Evolutionary conservation across 2,797 vertebrate genomes (phyloP).

Genomic region (Alfaro cultratus): DNA sequence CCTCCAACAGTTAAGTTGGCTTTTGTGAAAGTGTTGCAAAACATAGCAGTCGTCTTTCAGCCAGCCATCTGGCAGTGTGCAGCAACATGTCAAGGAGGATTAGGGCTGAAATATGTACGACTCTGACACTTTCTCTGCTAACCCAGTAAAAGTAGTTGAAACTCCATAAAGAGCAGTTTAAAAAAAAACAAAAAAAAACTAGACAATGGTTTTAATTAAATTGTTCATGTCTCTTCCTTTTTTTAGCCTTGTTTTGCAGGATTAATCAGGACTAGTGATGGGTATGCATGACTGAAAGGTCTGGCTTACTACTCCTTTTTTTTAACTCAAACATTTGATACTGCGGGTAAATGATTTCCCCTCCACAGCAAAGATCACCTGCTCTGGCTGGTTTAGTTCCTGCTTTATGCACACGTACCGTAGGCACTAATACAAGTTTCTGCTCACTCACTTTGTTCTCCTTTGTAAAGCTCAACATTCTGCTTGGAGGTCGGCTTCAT

Average conservation of each 20-base stretch:
- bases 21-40: background rate
- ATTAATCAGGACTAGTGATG: background rate
- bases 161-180: background rate
- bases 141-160: background rate
- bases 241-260: background rate
- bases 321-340: background rate
- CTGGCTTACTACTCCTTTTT: background rate
- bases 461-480: constrained; percentile 36
- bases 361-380: constrained; percentile 5
- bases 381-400: background rate
- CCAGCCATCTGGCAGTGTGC: background rate
- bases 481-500: constrained; percentile 39
- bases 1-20: background rate
- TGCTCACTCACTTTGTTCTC: background rate
- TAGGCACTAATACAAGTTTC: background rate
- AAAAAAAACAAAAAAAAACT: too few relatives aligned
- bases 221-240: background rate
- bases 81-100: background rate
- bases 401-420: background rate
- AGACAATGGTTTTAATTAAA: background rate
- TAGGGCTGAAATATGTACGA: too few relatives aligned
- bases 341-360: background rate
- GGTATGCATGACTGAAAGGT: background rate
- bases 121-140: background rate
- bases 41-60: background rate